Evolutionary conservation across 1,140 invertebrate species (phyloP), one percentile per base, ranked within the genome.

Genomic region (Uloborus diversus): DNA sequence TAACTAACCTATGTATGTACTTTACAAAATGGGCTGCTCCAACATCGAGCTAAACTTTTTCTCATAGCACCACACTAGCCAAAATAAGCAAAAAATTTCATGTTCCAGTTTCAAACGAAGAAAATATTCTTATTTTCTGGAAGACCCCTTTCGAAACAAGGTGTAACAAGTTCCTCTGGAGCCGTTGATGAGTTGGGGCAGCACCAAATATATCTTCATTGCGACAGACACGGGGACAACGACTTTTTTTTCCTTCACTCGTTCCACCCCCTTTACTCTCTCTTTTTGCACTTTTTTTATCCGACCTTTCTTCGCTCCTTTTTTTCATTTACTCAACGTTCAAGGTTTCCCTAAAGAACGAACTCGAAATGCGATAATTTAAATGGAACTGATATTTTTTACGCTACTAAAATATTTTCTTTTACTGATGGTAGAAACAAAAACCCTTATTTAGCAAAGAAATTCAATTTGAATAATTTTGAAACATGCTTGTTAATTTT

Each of bases 181-280:
- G 57, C 35, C 25, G 20, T 42, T 35, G 47, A 53, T 51, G 57
- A 51, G 14, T 49, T 27, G 47, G 73, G 57, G 17, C n/a, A 5
- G 3, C 9, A 47, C 73, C 73, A 78, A 78, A 78, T 78, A 78
- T 65, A 78, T 78, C 73, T 78, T 78, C 73, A 65, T 78, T 78
- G 27, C 28, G 62, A 11, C 47, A 35, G 56, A 42, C 49, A 78
- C 65, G 62, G 37, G 62, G 61, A 51, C 73, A 78, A 66, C 62
- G 73, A 35, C 73, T 57, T 35, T 32, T 30, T 33, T 75, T 76
- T 66, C 42, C 30, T n/a, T 13, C 28, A 27, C 64, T 14, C n/a
- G 2, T 23, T 32, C 7, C 28, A 35, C 13, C 23, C 37, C n/a
- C 32, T 62, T 53, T 20, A 32, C 27, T 23, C 13, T 59, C 11